Base-by-base conservation (phyloP, 2,888 invertebrate genomes). In the Tenodera sinensis region DNA sequence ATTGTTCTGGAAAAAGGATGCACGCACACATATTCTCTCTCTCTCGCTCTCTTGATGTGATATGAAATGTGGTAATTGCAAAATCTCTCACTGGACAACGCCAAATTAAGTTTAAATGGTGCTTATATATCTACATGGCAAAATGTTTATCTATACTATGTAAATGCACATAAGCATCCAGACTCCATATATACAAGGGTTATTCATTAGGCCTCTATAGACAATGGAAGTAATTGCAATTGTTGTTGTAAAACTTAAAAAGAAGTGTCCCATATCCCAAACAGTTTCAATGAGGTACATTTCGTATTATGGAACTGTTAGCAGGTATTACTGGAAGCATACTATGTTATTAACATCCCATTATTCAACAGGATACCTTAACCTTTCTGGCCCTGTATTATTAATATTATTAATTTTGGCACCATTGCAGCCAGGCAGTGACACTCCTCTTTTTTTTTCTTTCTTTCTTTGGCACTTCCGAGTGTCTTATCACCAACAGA, bases 391-490 rank as follows among this genome's bases (percentile, higher is more conserved):
- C 15, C 54, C 54, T 71, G 54, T 71, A 71, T 71, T 71, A 71
- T 25, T 71, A 71, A 20, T 71, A 71, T 25, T 71, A 71, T 71
- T 71, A 71, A 71, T 71, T 71, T 71, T 71, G 54, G 54, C 54
- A 71, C 54, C 54, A 71, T 71, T 71, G 54, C 54, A 71, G 20
- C 54, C 20, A 25, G 54, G 54, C 54, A 71, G 54, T 71, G 54
- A 71, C 54, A 71, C 54, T 71, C 54, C 54, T 71, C 20, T 25
- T 71, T 71, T 71, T 71, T 54, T 54, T 54, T 54, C 54, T 54
- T 71, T 71, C 54, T 71, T 71, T 87, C 83, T 87, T 87, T 87
- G 87, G 87, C 87, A 87, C 83, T 83, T 87, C 30, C 34, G 83
- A 87, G 83, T 87, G 87, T 87, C 87, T 54, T 20, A 71, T 71